Percentiles rank a stretch among this genome's conserved stretches.
These are phyloP conservation scores for Trichonephila clavata DNA, from an alignment of 1,140 invertebrate species.

Conservation along the genomic window DNA sequence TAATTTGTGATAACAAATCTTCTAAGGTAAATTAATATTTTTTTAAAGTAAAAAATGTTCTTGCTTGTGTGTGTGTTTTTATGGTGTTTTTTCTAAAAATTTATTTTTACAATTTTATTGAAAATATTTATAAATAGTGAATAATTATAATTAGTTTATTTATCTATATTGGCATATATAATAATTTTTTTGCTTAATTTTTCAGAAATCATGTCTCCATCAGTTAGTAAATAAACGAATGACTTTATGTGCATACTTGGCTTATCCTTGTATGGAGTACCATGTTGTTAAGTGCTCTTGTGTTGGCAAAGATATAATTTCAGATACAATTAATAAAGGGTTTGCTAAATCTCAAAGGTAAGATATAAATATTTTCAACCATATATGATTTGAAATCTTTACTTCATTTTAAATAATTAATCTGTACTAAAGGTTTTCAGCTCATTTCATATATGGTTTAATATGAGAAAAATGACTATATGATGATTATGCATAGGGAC, in stretches of 20 bases:
- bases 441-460: too few relatives aligned
- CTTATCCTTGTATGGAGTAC: conserved; percentile 27
- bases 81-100: too few relatives aligned
- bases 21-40: neutral
- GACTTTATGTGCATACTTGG: conserved; percentile 36
- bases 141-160: neutral
- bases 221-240: conserved; percentile 41
- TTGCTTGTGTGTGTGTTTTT: too few relatives aligned
- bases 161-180: neutral
- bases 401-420: too few relatives aligned
- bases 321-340: conserved; percentile 51
- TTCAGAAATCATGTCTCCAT: conserved; percentile 53
- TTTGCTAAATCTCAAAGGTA: conserved; percentile 56
- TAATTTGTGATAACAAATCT: conserved; percentile 48
- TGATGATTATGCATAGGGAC: too few relatives aligned
- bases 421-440: too few relatives aligned
- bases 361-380: neutral
- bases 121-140: neutral
- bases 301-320: conserved; percentile 64
- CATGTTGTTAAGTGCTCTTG: conserved; percentile 53
- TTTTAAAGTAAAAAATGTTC: too few relatives aligned
- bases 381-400: too few relatives aligned
- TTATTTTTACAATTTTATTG: neutral
- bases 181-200: neutral
- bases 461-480: too few relatives aligned